phyloP scores from a whole-genome alignment of 2,797 vertebrate species.

The Cheirogaleus major region DNA sequence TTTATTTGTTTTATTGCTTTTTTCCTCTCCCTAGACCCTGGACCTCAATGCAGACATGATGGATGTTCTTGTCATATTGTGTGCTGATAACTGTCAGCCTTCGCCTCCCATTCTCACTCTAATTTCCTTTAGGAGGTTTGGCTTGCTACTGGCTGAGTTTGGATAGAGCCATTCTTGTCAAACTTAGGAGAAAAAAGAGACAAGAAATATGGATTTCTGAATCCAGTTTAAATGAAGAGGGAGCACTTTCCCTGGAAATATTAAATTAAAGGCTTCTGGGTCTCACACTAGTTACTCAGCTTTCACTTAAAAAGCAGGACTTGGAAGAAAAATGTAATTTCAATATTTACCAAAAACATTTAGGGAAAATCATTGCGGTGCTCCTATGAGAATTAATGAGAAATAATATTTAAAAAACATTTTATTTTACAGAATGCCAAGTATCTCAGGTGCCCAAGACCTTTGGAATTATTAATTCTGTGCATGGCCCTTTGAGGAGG shows the following conservation, averaged over 20 bases:
- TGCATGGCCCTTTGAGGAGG: background rate
- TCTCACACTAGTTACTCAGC: constrained; percentile 16
- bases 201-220: constrained; percentile 68
- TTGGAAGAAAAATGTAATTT: background rate
- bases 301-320: constrained; percentile 41
- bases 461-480: background rate
- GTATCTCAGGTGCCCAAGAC: background rate
- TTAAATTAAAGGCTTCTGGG: constrained; percentile 51
- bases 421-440: constrained; percentile 5
- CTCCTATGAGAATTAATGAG: background rate
- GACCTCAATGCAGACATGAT: constrained; percentile 67
- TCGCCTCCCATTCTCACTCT: constrained; percentile 38
- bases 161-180: constrained; percentile 66
- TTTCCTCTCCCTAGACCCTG: constrained; percentile 19
- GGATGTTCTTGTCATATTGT: constrained; percentile 68
- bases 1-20: constrained; percentile 60
- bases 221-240: constrained; percentile 64
- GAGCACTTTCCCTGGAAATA: constrained; percentile 53
- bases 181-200: constrained; percentile 55
- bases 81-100: constrained; percentile 72
- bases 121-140: constrained; percentile 72
- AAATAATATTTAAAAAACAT: background rate
- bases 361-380: background rate
- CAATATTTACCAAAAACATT: background rate
- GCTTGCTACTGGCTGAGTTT: constrained; percentile 41